These are phyloP conservation scores for Sminthopsis crassicaudata DNA, from an alignment of 2,113 vertebrate genomes.

Conservation along the genomic window DNA sequence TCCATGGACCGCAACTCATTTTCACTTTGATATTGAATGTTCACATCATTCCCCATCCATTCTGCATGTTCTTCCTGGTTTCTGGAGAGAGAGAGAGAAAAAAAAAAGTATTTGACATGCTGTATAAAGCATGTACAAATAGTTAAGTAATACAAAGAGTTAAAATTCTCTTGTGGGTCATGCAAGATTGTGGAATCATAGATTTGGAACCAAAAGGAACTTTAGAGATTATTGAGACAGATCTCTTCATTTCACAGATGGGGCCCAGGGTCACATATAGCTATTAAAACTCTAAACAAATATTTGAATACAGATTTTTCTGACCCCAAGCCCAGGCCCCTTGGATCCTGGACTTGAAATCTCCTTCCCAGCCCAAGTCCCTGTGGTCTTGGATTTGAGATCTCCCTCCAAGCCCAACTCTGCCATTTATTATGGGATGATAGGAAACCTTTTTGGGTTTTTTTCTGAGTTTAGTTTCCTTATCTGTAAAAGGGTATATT, in stretches of 20 bases:
- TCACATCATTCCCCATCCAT: neutral
- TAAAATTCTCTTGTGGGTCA: neutral
- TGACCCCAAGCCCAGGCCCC: too few species aligned
- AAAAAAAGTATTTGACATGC: neutral
- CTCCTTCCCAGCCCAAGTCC: neutral
- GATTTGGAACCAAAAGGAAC: neutral
- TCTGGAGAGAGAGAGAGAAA: conserved; percentile 65
- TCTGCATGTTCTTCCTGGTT: conserved; percentile 67
- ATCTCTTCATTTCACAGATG: neutral
- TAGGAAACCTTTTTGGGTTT: neutral
- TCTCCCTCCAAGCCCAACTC: neutral
- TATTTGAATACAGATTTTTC: neutral
- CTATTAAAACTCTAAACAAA: neutral
- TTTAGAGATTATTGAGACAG: neutral
- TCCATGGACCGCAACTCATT: neutral
- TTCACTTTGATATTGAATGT: conserved; percentile 28
- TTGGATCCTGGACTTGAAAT: neutral
- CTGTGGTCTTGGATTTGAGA: too few species aligned
- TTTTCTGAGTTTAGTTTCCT: neutral
- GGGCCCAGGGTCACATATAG: too few species aligned
- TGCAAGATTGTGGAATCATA: neutral
- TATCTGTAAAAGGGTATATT: neutral
- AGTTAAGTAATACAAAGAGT: neutral
- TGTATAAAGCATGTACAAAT: neutral
- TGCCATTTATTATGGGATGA: neutral